Evolutionary conservation across 2,888 invertebrate species (phyloP).

Genomic region (Apamea crenata): DNA sequence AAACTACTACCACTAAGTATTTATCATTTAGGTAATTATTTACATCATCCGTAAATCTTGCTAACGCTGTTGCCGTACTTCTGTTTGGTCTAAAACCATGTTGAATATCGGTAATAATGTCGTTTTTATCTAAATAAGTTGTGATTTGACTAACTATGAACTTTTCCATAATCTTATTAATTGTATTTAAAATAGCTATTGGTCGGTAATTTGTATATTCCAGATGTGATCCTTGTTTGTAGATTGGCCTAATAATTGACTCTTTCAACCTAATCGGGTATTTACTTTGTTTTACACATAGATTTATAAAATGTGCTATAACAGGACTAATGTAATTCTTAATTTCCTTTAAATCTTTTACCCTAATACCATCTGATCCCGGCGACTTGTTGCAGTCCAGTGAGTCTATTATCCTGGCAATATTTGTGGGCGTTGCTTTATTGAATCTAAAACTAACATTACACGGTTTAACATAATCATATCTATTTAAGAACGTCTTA

Average conservation of each 20-base stretch:
- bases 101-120: neutral
- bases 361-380: conserved; percentile 7
- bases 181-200: too few relatives aligned
- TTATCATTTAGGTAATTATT: neutral
- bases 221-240: too few relatives aligned
- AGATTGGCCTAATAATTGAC: too few relatives aligned
- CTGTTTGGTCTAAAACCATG: neutral
- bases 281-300: too few relatives aligned
- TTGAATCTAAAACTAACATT: neutral
- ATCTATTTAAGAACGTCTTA: neutral
- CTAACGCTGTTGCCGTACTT: neutral
- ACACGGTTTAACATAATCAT: conserved; percentile 5
- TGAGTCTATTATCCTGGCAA: too few relatives aligned
- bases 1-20: neutral
- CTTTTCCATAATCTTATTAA: too few relatives aligned
- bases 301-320: too few relatives aligned
- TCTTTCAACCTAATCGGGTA: too few relatives aligned
- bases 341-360: neutral
- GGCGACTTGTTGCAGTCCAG: neutral
- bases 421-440: neutral
- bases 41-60: neutral
- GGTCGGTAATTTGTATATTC: too few relatives aligned
- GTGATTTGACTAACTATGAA: too few relatives aligned
- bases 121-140: too few relatives aligned
- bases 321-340: neutral